Conservation (phyloP, 2,113 vertebrate genomes). For the Pachycephala philippinensis region DNA sequence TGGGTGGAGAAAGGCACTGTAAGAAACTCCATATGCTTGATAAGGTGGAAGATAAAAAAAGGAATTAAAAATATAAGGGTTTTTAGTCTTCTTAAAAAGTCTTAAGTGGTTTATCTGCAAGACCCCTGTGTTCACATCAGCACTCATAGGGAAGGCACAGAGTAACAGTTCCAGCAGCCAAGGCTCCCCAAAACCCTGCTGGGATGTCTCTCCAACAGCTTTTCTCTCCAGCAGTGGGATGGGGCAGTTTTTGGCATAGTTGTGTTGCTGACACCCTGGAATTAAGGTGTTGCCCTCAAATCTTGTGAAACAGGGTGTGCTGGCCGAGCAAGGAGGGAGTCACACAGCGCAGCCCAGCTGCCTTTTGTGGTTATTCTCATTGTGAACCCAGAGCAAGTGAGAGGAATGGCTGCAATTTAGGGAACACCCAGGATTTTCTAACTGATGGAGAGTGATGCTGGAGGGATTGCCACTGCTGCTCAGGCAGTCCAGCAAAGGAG, state of each 20-base stretch:
- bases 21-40: background rate
- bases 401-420: background rate
- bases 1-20: background rate
- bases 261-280: background rate
- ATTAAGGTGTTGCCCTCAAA: background rate
- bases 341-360: background rate
- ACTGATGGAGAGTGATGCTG: background rate
- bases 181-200: background rate
- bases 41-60: background rate
- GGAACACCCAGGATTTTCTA: background rate
- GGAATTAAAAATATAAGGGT: background rate
- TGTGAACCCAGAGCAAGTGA: background rate
- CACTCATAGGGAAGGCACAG: background rate
- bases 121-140: background rate
- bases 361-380: background rate
- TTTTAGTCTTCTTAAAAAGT: background rate
- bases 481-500: background rate
- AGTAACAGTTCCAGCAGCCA: background rate
- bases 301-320: fast-evolving
- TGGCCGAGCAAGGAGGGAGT: background rate
- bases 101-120: background rate
- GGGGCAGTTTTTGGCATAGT: background rate
- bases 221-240: background rate
- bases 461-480: background rate
- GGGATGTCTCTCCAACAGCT: background rate